phyloP scores from a whole-genome alignment of 2,113 vertebrate genomes.

The Podiceps cristatus region DNA sequence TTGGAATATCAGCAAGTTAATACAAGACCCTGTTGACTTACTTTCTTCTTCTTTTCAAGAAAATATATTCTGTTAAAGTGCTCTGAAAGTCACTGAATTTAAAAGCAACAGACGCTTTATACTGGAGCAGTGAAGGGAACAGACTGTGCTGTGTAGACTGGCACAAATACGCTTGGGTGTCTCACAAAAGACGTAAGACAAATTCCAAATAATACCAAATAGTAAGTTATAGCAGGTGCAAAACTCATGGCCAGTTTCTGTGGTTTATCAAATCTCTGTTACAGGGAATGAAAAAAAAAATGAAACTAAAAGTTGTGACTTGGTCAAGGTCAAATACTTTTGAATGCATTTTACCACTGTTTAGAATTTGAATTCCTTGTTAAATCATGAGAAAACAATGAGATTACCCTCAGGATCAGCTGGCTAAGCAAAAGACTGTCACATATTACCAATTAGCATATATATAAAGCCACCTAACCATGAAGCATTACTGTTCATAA shows the following conservation, averaged over 20 bases:
- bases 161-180: not conserved
- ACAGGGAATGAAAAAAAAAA: slow-evolving; percentile 16
- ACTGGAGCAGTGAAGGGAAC: not conserved
- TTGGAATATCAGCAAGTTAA: not conserved
- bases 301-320: not conserved
- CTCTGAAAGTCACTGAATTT: not conserved
- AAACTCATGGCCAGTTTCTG: not conserved
- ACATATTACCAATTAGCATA: not conserved
- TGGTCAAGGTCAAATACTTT: slow-evolving; percentile 12
- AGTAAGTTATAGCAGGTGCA: not conserved
- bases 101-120: not conserved
- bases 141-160: not conserved
- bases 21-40: not conserved
- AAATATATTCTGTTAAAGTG: not conserved
- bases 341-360: not conserved
- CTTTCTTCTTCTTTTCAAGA: not conserved
- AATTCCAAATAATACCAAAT: not conserved
- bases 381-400: not conserved
- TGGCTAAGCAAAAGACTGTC: not conserved
- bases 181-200: not conserved
- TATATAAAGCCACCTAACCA: not conserved
- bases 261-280: not conserved
- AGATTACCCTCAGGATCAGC: not conserved
- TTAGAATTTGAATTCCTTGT: not conserved
- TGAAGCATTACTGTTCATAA: not conserved